Evolutionary conservation across 2,113 vertebrate genomes (phyloP).

Genomic region (Oreotrochilus melanogaster): DNA sequence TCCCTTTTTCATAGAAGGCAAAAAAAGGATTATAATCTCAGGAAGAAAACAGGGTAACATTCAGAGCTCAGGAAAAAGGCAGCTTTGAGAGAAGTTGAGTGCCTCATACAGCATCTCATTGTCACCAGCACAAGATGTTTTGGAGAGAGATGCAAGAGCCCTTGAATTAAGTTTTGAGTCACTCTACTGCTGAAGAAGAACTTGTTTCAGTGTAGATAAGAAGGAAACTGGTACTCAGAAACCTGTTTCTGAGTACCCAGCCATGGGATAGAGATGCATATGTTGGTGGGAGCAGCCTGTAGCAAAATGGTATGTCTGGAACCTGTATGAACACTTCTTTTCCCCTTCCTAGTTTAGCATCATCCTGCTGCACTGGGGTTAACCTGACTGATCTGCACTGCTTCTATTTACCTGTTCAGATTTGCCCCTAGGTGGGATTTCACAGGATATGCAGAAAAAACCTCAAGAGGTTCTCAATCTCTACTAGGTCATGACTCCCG

Average conservation of each 20-base stretch:
- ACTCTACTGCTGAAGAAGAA: not conserved
- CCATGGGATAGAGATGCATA: rapidly evolving
- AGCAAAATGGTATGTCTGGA: not conserved
- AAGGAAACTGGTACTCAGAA: not conserved
- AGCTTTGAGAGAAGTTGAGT: not conserved
- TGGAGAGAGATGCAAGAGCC: not conserved
- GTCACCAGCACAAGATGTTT: not conserved
- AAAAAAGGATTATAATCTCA: not conserved
- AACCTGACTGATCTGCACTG: not conserved
- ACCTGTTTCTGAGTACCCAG: not conserved
- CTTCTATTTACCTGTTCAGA: not conserved
- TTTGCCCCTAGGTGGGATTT: constrained; percentile 28
- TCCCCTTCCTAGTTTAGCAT: not conserved
- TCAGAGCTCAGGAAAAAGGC: not conserved
- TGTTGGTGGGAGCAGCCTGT: not conserved
- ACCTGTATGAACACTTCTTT: not conserved
- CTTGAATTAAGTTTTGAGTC: not conserved
- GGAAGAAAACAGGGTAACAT: not conserved
- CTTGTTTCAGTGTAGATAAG: not conserved
- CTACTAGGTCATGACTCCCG: constrained; percentile 5
- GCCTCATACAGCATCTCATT: not conserved
- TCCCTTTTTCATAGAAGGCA: not conserved
- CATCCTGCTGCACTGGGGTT: not conserved
- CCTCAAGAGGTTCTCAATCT: not conserved
- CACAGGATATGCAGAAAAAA: constrained; percentile 10